Conservation (phyloP, 2,888 invertebrate genomes). For the Ectobius pallidus region DNA sequence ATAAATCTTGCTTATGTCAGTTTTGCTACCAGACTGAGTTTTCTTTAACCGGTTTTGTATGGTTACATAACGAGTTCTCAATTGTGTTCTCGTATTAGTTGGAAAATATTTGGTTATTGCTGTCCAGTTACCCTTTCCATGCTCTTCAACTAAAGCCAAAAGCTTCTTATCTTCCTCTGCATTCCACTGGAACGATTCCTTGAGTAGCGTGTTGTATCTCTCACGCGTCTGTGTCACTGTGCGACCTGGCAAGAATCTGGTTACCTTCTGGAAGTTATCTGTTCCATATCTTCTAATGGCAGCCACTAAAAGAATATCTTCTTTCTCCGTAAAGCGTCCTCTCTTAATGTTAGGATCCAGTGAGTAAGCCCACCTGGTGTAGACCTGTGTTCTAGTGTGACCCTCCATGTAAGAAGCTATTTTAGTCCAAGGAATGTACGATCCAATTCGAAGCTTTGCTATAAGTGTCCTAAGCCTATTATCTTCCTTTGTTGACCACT, state of each 20-base stretch:
- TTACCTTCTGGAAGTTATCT: slow-evolving; percentile 62
- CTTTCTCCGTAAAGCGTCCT: slow-evolving; percentile 68
- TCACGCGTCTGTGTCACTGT: slow-evolving; percentile 65
- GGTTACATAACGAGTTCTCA: background rate
- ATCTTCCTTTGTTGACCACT: slow-evolving; percentile 74
- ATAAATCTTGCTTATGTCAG: no score
- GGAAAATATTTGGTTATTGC: background rate
- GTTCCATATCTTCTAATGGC: slow-evolving; percentile 68
- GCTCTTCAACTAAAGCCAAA: background rate
- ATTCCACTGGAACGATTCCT: slow-evolving; percentile 26
- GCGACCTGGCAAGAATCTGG: slow-evolving; percentile 66
- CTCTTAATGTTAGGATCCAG: slow-evolving; percentile 59
- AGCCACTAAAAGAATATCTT: slow-evolving; percentile 70
- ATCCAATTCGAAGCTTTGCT: slow-evolving; percentile 66
- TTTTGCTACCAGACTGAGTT: no score
- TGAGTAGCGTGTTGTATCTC: slow-evolving; percentile 62
- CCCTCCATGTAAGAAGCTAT: slow-evolving; percentile 67
- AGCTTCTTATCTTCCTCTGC: background rate
- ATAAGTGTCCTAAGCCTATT: slow-evolving; percentile 66
- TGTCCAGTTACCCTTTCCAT: background rate
- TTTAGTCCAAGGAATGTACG: slow-evolving; percentile 76
- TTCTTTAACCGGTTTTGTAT: background rate
- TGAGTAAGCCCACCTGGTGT: slow-evolving; percentile 62
- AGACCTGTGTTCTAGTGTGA: slow-evolving; percentile 69
- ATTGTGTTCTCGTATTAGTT: background rate